phyloP scores from a whole-genome alignment of 2,797 vertebrate species.

The Brachymystax lenok region DNA sequence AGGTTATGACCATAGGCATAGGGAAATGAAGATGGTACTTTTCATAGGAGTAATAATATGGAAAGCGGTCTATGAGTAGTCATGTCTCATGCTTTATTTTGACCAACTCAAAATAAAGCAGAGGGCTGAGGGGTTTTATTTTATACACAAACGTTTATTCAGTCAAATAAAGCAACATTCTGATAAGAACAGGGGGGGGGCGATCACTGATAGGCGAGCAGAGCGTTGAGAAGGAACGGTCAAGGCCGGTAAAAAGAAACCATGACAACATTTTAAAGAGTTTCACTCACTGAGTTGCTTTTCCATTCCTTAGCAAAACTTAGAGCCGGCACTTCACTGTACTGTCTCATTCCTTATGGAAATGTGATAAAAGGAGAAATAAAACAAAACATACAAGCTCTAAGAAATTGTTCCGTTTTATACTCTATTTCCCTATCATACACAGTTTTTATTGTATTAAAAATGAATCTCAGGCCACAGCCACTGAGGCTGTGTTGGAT shows the following conservation, averaged over 20 bases:
- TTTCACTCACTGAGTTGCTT: slow-evolving; percentile 39
- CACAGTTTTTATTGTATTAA: slow-evolving; percentile 36
- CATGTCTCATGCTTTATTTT: neutral
- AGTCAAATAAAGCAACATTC: slow-evolving; percentile 90
- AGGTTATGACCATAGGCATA: neutral
- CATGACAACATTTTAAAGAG: slow-evolving; percentile 47
- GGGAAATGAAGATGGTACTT: neutral
- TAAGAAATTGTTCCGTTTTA: slow-evolving; percentile 44
- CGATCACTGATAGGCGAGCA: slow-evolving; percentile 70
- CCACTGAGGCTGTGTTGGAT: slow-evolving; percentile 19
- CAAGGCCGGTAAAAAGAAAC: slow-evolving; percentile 31
- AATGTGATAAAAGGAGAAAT: slow-evolving; percentile 33
- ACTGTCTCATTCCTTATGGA: slow-evolving; percentile 34
- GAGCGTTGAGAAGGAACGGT: slow-evolving; percentile 73
- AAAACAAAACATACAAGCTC: slow-evolving; percentile 51
- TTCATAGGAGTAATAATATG: neutral
- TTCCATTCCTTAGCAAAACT: slow-evolving; percentile 47
- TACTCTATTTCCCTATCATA: slow-evolving; percentile 24
- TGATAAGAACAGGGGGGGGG: slow-evolving; percentile 87
- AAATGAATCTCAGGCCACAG: slow-evolving; percentile 40
- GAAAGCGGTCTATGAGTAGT: no score
- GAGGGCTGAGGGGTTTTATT: neutral
- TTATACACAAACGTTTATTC: slow-evolving; percentile 99
- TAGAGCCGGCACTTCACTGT: slow-evolving; percentile 31
- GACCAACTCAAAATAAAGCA: neutral